phyloP scores from a whole-genome alignment of 1,140 invertebrate species.

The Chionoecetes opilio region DNA sequence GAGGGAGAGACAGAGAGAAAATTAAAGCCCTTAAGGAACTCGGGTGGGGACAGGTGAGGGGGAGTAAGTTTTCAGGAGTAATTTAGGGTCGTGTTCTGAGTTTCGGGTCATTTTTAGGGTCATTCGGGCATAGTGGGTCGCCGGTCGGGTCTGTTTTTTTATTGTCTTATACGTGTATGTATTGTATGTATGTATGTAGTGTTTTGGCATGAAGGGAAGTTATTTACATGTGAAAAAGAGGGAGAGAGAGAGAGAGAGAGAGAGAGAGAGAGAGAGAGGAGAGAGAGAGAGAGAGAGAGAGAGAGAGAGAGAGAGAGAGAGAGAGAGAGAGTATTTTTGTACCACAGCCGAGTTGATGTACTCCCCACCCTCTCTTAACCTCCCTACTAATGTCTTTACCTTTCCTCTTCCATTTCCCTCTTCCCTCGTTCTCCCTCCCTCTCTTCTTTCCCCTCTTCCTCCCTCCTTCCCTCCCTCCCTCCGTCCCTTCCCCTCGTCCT shows the following conservation, averaged over 20 bases:
- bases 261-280: background rate
- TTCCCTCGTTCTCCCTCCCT: too few relatives aligned
- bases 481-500: too few relatives aligned
- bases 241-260: slow-evolving; percentile 1
- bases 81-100: background rate
- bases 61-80: background rate
- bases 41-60: background rate
- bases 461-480: too few relatives aligned
- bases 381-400: too few relatives aligned
- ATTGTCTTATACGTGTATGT: background rate
- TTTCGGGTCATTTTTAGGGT: background rate
- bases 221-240: background rate
- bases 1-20: background rate
- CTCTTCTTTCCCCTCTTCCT: too few relatives aligned
- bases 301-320: background rate
- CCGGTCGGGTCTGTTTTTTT: background rate
- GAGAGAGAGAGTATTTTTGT: background rate
- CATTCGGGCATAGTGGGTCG: background rate
- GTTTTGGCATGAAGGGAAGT: too few relatives aligned
- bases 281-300: background rate
- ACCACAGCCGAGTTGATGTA: background rate
- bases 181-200: background rate
- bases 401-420: too few relatives aligned
- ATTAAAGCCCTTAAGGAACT: background rate
- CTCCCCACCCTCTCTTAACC: too few relatives aligned